Percentiles rank a stretch among this genome's conserved stretches.
These are phyloP conservation scores for Oryzias curvinotus DNA, from an alignment of 2,113 vertebrate species.

Conservation along the genomic window DNA sequence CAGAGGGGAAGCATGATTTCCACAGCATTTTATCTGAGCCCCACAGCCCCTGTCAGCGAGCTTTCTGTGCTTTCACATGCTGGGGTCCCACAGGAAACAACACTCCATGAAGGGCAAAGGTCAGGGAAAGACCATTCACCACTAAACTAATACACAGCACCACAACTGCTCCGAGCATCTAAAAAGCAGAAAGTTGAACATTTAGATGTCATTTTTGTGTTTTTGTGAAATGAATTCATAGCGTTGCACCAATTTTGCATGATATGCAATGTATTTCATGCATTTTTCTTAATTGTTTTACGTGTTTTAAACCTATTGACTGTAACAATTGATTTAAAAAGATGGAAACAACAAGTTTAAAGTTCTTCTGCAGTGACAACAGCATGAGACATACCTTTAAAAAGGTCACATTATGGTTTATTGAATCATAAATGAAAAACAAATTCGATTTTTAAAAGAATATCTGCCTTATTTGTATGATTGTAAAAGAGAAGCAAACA, in stretches of 20 bases:
- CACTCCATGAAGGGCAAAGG: constrained; percentile 69
- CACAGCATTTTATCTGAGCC: constrained; percentile 74
- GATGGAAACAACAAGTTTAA: not conserved
- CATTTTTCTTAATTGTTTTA: too few relatives aligned
- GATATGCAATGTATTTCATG: too few relatives aligned
- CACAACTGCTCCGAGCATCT: not conserved
- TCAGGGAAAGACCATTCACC: constrained; percentile 51
- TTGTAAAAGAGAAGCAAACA: constrained; percentile 51
- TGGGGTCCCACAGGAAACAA: constrained; percentile 75
- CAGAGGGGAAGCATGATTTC: constrained; percentile 75
- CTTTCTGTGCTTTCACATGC: constrained; percentile 59
- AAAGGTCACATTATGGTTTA: constrained; percentile 69
- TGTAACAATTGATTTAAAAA: not conserved
- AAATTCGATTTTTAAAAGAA: constrained; percentile 58
- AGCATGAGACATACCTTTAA: constrained; percentile 55
- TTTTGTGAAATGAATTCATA: too few relatives aligned
- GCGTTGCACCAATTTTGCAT: too few relatives aligned
- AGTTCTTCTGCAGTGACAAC: too few relatives aligned
- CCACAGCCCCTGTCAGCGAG: constrained; percentile 63
- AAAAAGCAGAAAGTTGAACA: not conserved
- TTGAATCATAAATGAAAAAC: constrained; percentile 70
- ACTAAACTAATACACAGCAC: constrained; percentile 26
- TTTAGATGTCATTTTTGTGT: too few relatives aligned
- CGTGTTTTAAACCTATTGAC: too few relatives aligned
- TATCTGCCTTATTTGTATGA: constrained; percentile 49